These are phyloP conservation scores for Oreortyx pictus DNA, from an alignment of 2,797 vertebrate genomes.

Conservation along the genomic window DNA sequence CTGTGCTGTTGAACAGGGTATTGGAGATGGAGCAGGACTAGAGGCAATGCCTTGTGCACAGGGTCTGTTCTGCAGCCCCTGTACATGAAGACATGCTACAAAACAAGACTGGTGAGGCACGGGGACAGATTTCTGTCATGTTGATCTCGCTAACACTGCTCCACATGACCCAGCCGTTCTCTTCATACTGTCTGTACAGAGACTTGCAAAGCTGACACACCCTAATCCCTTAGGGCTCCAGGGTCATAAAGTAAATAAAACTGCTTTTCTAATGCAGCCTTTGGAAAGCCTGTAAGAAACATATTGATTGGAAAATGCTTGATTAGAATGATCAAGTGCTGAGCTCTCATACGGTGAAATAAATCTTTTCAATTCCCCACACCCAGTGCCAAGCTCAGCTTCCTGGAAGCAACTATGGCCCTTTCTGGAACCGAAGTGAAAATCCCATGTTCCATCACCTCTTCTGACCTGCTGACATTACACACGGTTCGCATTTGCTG, in stretches of 20 bases:
- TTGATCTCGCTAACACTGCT: neutral
- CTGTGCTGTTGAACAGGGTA: neutral
- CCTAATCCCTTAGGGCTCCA: neutral
- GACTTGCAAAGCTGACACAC: neutral
- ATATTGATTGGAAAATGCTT: conserved; percentile 75
- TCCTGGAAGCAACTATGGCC: conserved; percentile 79
- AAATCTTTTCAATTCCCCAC: conserved; percentile 76
- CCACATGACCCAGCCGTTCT: neutral
- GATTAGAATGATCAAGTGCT: conserved; percentile 64
- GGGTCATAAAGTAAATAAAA: conserved; percentile 64
- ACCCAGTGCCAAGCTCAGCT: conserved; percentile 74
- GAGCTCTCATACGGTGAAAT: conserved; percentile 73
- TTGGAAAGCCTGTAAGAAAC: conserved; percentile 76
- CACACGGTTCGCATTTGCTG: conserved; percentile 75
- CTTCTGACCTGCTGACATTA: conserved; percentile 70
- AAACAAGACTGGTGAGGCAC: neutral
- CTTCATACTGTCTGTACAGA: neutral
- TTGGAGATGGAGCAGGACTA: neutral
- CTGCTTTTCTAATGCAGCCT: conserved; percentile 70
- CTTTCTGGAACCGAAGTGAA: conserved; percentile 80
- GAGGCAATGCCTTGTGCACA: neutral
- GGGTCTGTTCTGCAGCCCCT: neutral
- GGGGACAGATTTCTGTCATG: neutral
- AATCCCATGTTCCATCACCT: conserved; percentile 70
- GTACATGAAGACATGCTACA: neutral